Evolutionary conservation across 2,113 vertebrate species (phyloP).

Genomic region (Rhinoderma darwinii): DNA sequence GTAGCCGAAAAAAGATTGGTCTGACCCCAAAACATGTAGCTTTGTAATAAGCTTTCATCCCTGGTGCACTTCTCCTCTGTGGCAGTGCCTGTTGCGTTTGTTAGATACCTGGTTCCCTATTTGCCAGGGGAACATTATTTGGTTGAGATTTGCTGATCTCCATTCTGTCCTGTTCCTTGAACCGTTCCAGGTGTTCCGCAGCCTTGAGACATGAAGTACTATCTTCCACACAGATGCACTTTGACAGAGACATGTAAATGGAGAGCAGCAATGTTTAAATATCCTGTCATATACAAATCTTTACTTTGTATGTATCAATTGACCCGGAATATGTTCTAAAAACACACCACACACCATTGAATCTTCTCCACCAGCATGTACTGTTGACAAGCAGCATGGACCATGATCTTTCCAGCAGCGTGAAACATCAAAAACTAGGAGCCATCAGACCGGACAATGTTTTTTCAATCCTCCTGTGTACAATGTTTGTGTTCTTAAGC

Average conservation of each 20-base stretch:
- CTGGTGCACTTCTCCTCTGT: no score
- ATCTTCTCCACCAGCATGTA: background rate
- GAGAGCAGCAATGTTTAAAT: background rate
- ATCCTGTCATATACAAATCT: background rate
- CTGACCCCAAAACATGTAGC: no score
- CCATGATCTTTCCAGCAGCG: background rate
- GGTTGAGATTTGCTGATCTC: background rate
- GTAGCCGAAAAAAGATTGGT: no score
- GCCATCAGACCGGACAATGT: constrained; percentile 13
- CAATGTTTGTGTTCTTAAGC: constrained; percentile 12
- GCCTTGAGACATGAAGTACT: background rate
- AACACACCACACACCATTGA: background rate
- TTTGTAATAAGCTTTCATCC: no score
- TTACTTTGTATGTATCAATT: background rate
- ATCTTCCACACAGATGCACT: background rate
- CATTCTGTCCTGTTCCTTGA: background rate
- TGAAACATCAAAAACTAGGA: background rate
- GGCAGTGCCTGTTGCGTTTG: background rate
- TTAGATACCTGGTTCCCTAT: background rate
- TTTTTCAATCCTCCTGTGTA: constrained; percentile 8
- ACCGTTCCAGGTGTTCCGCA: background rate
- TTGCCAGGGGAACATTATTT: background rate
- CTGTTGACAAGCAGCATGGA: background rate
- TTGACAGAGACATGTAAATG: background rate
- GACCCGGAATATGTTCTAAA: background rate